These are phyloP conservation scores for Callinectes sapidus DNA, from an alignment of 2,888 invertebrate genomes.

Conservation along the genomic window DNA sequence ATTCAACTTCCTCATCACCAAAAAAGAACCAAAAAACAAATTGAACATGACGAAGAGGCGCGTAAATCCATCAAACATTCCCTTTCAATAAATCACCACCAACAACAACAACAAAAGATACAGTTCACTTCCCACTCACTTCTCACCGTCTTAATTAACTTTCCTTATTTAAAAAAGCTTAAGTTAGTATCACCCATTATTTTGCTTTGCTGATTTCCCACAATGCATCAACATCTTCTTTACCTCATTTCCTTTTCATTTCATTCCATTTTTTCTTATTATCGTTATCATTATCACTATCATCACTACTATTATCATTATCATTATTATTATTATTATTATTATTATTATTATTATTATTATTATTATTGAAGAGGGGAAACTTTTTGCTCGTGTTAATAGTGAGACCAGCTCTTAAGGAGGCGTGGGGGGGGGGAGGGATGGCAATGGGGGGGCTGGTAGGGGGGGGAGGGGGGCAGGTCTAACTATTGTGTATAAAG, in stretches of 20 bases:
- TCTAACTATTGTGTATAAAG: background rate
- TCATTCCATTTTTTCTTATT: background rate
- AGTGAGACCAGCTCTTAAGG: conserved; percentile 60
- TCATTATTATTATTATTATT: background rate
- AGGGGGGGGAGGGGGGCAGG: background rate
- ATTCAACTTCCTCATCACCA: background rate
- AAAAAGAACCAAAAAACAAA: no score
- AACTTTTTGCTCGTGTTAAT: conserved; percentile 47
- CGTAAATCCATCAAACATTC: no score
- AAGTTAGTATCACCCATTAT: conserved; percentile 21
- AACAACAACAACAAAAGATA: no score
- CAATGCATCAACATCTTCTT: no score
- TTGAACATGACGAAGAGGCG: no score
- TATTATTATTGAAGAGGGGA: background rate
- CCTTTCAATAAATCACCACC: no score
- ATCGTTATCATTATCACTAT: background rate
- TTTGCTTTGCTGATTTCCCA: background rate
- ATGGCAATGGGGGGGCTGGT: background rate
- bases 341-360: background rate
- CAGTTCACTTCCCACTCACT: background rate
- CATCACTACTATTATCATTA: background rate
- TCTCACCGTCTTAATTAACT: background rate
- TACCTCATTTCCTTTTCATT: background rate
- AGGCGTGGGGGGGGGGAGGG: background rate
- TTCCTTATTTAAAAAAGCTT: background rate